These are phyloP conservation scores for Apogon talboti DNA, from an alignment of 2,797 vertebrate species.

Conservation along the genomic window DNA sequence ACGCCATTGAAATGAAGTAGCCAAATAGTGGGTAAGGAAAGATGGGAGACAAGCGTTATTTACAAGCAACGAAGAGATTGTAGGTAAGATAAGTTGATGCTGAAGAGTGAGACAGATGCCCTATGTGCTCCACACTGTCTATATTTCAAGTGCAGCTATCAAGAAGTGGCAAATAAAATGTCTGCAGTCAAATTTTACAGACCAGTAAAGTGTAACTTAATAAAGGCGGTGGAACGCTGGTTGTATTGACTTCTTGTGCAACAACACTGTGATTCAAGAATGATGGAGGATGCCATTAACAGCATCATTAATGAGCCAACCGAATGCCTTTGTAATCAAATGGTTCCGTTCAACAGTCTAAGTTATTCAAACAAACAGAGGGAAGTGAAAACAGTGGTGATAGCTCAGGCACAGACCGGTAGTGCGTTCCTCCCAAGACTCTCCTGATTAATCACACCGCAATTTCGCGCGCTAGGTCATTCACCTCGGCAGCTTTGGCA, in stretches of 20 bases:
- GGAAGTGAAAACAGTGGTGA: conserved; percentile 67
- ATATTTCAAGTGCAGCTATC: conserved; percentile 70
- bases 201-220: conserved; percentile 81
- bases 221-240: conserved; percentile 63
- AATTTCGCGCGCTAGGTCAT: conserved; percentile 71
- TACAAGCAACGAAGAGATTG: conserved; percentile 43
- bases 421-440: conserved; percentile 46
- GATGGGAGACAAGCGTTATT: conserved; percentile 58
- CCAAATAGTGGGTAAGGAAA: conserved; percentile 22
- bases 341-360: conserved; percentile 55
- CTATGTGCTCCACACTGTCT: conserved; percentile 33
- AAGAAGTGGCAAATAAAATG: conserved; percentile 77
- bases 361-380: conserved; percentile 73
- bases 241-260: conserved; percentile 67
- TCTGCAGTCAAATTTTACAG: conserved; percentile 81
- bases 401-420: conserved; percentile 48
- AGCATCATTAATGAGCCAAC: conserved; percentile 76
- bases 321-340: conserved; percentile 72
- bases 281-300: conserved; percentile 79
- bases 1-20: conserved; percentile 46
- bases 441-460: conserved; percentile 71
- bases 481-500: conserved; percentile 74
- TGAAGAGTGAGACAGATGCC: conserved; percentile 44
- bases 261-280: conserved; percentile 68
- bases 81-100: conserved; percentile 41